These are phyloP conservation scores for Callopanchax toddi DNA, from an alignment of 2,113 vertebrate genomes.

Conservation along the genomic window DNA sequence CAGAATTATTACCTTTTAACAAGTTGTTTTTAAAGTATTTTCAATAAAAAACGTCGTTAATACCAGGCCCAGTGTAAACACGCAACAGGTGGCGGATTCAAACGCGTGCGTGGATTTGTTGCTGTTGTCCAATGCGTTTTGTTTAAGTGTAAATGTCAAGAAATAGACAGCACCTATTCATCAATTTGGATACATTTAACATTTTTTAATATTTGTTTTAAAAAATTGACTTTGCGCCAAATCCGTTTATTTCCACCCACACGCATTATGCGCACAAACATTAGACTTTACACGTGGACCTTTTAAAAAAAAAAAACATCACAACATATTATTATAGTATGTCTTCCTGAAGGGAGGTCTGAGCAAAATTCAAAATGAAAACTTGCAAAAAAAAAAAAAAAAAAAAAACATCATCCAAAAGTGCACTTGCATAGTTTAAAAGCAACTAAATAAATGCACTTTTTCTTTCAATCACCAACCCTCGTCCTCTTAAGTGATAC, in stretches of 20 bases:
- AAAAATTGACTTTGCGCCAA: constrained; percentile 11
- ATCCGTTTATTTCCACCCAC: constrained; percentile 10
- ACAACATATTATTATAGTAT: constrained; percentile 64
- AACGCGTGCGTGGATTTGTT: constrained; percentile 25
- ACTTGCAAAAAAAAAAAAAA: constrained; percentile 73
- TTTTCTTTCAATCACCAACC: constrained; percentile 70
- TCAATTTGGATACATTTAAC: neutral
- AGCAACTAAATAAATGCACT: constrained; percentile 84
- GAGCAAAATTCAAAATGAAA: constrained; percentile 86
- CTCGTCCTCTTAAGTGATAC: constrained; percentile 40
- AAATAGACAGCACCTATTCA: neutral
- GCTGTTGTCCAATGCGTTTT: too few relatives aligned
- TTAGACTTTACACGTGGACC: constrained; percentile 27
- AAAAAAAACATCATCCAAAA: too few relatives aligned
- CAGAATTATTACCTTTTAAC: constrained; percentile 67
- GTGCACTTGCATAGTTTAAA: constrained; percentile 89
- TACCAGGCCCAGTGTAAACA: constrained; percentile 27
- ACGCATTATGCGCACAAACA: constrained; percentile 36
- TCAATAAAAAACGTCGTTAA: constrained; percentile 47
- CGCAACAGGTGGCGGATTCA: constrained; percentile 61
- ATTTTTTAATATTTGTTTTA: too few relatives aligned
- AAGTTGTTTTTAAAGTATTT: constrained; percentile 30
- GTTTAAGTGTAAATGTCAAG: constrained; percentile 30
- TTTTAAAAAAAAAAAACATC: constrained; percentile 3
- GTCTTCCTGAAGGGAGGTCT: constrained; percentile 79